A percentile compares a stretch with the other conserved stretches of the same genome.
Evolutionary conservation across 2,888 invertebrate genomes (phyloP).

Genomic region (Phyto melanocephala): DNA sequence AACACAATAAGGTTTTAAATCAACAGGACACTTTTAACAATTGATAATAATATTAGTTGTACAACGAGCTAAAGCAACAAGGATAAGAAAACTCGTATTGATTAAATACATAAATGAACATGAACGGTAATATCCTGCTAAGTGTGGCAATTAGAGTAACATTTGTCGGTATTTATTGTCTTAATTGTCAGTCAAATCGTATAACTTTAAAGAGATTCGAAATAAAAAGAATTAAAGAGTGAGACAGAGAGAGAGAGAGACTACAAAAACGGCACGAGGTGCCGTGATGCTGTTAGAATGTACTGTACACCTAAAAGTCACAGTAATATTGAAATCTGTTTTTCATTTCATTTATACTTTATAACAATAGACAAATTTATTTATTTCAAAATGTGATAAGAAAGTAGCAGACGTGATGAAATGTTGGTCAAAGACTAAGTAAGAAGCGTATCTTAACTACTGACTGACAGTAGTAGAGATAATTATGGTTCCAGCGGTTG

Average conservation of each 20-base stretch:
- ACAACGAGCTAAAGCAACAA: conserved; percentile 4
- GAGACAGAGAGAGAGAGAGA: too few species aligned
- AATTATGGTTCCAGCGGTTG: conserved; percentile 65
- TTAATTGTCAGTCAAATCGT: conserved; percentile 12
- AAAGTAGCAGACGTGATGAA: conserved; percentile 58
- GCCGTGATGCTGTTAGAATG: background rate
- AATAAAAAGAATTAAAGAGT: too few species aligned
- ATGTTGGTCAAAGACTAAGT: conserved; percentile 19
- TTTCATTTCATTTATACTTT: background rate
- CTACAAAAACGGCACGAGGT: conserved; percentile 57
- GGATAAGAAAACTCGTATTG: conserved; percentile 1
- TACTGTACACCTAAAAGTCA: too few species aligned
- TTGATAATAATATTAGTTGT: conserved; percentile 52
- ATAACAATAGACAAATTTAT: conserved; percentile 34
- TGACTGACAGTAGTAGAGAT: conserved; percentile 26
- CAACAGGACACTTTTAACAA: conserved; percentile 65
- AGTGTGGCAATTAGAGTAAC: conserved; percentile 67
- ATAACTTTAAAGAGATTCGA: conserved; percentile 24
- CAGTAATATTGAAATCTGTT: conserved; percentile 31
- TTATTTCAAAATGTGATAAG: conserved; percentile 53
- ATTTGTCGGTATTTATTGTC: conserved; percentile 67
- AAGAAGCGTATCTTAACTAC: conserved; percentile 17
- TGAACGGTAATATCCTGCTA: conserved; percentile 66
- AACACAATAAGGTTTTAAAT: conserved; percentile 61
- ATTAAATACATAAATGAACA: conserved; percentile 32